These are phyloP conservation scores for Drosophila borborema DNA, from an alignment of 2,888 invertebrate species.

Conservation along the genomic window DNA sequence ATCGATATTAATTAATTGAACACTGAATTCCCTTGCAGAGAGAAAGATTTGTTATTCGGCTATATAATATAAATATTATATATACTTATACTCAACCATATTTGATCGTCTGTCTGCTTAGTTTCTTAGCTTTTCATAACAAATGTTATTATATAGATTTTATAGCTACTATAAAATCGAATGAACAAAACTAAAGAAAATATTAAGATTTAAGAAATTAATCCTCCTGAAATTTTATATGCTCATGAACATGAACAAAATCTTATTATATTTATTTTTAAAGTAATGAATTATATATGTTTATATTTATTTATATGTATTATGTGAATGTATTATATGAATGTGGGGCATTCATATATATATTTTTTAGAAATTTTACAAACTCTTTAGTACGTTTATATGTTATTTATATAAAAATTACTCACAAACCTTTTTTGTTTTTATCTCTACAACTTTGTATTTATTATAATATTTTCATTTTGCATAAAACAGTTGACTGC, in stretches of 20 bases:
- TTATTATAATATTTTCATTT: background rate
- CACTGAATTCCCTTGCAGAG: background rate
- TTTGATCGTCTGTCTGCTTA: background rate
- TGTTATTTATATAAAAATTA: too few species aligned
- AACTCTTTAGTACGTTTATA: too few species aligned
- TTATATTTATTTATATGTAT: too few species aligned
- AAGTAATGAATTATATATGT: background rate
- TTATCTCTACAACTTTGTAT: background rate
- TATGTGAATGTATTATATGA: too few species aligned
- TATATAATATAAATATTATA: too few species aligned
- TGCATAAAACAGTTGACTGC: background rate
- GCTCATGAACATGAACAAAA: background rate
- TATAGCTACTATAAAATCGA: background rate
- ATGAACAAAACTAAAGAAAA: background rate
- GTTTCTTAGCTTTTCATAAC: background rate
- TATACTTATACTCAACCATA: background rate
- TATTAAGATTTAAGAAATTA: background rate
- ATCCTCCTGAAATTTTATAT: background rate
- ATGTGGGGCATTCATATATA: too few species aligned
- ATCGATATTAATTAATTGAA: background rate
- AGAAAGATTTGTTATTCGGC: background rate
- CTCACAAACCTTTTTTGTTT: too few species aligned
- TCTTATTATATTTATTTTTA: background rate
- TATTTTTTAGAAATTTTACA: too few species aligned
- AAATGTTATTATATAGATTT: background rate